Percentiles rank a stretch among this genome's conserved stretches.
phyloP scores from a whole-genome alignment of 2,113 vertebrate genomes.

The Zapornia atra region DNA sequence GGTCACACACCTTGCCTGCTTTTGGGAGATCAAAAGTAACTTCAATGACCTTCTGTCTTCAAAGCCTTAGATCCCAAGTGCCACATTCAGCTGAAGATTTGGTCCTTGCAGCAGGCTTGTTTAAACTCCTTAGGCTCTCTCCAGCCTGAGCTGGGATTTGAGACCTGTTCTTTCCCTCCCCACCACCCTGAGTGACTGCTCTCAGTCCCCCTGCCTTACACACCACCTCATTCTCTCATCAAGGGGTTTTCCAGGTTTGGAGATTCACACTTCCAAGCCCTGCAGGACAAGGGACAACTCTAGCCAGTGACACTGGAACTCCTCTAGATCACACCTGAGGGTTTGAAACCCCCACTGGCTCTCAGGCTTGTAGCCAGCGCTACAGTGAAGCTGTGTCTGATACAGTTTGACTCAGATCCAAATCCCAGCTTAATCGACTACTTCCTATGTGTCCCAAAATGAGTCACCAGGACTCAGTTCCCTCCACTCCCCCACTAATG shows the following conservation, averaged over 20 bases:
- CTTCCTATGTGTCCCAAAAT: not conserved
- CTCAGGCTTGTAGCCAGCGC: not conserved
- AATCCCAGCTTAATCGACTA: not conserved
- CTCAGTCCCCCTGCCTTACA: not conserved
- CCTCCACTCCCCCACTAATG: not conserved
- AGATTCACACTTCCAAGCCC: not conserved
- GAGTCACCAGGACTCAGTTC: not conserved
- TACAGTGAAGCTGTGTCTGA: rapidly evolving
- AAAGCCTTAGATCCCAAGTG: not conserved
- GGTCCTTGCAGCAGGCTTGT: not conserved
- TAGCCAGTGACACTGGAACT: not conserved
- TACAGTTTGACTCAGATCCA: not conserved
- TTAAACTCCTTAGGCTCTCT: not conserved
- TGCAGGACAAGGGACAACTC: not conserved
- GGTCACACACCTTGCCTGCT: not conserved
- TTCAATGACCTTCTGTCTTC: not conserved
- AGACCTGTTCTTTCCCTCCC: not conserved
- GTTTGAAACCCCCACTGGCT: not conserved
- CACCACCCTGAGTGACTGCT: not conserved
- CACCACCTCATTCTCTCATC: not conserved
- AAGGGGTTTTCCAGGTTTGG: not conserved
- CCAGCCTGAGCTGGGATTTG: not conserved
- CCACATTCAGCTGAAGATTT: not conserved
- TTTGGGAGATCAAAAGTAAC: not conserved
- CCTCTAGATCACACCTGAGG: not conserved